phyloP scores from a whole-genome alignment of 2,888 invertebrate genomes.

The Tortrix viridana region DNA sequence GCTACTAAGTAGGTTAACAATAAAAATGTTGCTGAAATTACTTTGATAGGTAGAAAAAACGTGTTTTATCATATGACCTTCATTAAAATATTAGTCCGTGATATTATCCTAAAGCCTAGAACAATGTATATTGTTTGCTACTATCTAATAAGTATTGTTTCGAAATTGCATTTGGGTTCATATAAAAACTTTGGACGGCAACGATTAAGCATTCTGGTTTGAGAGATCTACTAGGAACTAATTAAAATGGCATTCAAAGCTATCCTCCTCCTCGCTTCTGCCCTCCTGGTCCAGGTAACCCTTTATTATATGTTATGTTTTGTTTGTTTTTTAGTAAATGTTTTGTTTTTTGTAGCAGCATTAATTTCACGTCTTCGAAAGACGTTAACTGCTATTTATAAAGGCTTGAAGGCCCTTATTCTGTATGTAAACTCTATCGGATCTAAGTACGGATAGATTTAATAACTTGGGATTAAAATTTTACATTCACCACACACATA shows the following conservation, averaged over 20 bases:
- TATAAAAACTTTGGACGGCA: not conserved
- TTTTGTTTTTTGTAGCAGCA: no score
- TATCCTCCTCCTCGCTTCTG: conserved; percentile 37
- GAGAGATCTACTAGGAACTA: conserved; percentile 7
- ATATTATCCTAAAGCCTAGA: not conserved
- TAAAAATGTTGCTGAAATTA: not conserved
- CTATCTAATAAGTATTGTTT: not conserved
- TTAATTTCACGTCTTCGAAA: no score
- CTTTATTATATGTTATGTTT: no score
- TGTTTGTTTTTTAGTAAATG: no score
- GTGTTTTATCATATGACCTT: not conserved
- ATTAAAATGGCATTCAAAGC: conserved; percentile 23
- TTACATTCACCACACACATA: no score
- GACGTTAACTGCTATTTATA: no score
- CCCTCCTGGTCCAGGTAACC: conserved; percentile 21
- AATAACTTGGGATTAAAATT: no score
- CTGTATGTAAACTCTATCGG: no score
- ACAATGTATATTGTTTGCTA: not conserved
- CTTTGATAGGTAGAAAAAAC: not conserved
- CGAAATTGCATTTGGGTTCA: not conserved
- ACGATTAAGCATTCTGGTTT: conserved; percentile 11
- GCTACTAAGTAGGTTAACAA: no score
- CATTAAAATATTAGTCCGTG: no score
- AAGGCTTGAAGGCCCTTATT: no score
- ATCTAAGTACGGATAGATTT: no score